phyloP scores from a whole-genome alignment of 2,113 vertebrate species.

The Pterocles burchelli region DNA sequence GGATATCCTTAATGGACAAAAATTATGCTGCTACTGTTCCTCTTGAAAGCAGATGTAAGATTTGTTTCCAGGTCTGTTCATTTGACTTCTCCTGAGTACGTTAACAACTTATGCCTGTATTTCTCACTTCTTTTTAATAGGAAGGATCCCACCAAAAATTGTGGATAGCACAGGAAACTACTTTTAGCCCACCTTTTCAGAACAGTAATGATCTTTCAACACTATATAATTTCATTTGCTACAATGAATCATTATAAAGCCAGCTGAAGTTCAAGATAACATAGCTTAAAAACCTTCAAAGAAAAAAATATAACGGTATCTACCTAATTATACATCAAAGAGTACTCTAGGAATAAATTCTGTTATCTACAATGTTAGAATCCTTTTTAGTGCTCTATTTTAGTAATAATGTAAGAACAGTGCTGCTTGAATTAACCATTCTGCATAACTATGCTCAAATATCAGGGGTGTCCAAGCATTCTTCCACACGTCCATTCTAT shows the following conservation, averaged over 20 bases:
- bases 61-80: neutral
- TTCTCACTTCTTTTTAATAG: neutral
- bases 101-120: neutral
- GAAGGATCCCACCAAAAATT: neutral
- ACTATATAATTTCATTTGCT: conserved; percentile 37
- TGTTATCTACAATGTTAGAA: conserved; percentile 42
- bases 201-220: conserved; percentile 10
- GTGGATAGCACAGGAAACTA: neutral
- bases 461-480: conserved; percentile 22
- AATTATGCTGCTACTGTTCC: neutral
- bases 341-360: conserved; percentile 58
- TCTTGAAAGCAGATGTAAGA: neutral
- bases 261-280: conserved; percentile 61
- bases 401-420: conserved; percentile 36
- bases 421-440: conserved; percentile 56
- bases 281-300: conserved; percentile 68
- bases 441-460: conserved; percentile 27
- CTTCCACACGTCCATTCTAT: conserved; percentile 22
- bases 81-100: neutral
- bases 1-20: neutral
- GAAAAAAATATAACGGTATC: conserved; percentile 34
- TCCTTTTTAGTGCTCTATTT: conserved; percentile 44
- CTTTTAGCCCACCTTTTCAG: neutral
- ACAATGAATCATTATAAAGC: conserved; percentile 65
- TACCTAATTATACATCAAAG: conserved; percentile 77